phyloP scores from a whole-genome alignment of 2,797 vertebrate genomes.

The Epinephelus malabaricus region DNA sequence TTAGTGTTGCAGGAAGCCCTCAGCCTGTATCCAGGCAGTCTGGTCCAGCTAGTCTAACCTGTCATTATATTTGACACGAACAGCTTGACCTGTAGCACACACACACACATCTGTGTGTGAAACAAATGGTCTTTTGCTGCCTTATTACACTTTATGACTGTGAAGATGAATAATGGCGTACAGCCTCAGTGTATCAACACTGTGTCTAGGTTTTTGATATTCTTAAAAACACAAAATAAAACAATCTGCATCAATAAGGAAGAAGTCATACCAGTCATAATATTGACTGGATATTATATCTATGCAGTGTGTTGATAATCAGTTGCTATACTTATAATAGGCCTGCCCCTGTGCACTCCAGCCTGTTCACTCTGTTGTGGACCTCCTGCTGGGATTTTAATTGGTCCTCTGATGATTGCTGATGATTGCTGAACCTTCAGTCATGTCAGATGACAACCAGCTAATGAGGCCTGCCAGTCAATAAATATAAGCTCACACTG shows the following conservation, averaged over 20 bases:
- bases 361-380: neutral
- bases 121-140: neutral
- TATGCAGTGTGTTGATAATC: neutral
- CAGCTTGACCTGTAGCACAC: conserved; percentile 12
- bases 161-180: neutral
- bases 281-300: neutral
- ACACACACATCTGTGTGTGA: neutral
- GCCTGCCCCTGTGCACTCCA: conserved; percentile 4
- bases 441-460: conserved; percentile 44
- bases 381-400: conserved; percentile 43
- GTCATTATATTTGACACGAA: conserved; percentile 18
- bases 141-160: neutral
- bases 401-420: conserved; percentile 51
- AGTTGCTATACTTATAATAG: neutral
- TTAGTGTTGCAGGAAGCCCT: conserved; percentile 12
- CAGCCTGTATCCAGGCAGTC: conserved; percentile 8
- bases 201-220: conserved; percentile 9
- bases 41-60: conserved; percentile 35
- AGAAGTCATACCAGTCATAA: neutral
- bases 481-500: conserved; percentile 25
- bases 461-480: conserved; percentile 57
- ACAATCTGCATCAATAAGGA: neutral
- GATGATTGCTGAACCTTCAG: conserved; percentile 46
- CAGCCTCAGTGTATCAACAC: neutral
- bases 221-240: neutral